Base-by-base conservation (phyloP, 1,140 invertebrate species). In the Drosophila leontia region DNA sequence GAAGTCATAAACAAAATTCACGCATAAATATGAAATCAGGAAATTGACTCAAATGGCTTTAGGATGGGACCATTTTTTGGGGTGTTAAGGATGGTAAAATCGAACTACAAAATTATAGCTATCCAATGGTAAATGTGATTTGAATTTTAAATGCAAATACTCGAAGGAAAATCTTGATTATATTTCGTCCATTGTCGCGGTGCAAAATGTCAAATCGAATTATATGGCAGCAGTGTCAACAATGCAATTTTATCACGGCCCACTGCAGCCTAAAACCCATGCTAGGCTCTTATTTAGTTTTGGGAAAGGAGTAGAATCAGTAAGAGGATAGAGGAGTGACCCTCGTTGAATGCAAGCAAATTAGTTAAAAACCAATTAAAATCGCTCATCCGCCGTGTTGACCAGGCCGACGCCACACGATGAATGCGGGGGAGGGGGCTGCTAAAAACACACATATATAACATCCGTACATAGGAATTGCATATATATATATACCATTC, bases 341-440 rank as follows among this genome's bases (percentile, higher is more conserved):
- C 29, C 35, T 9, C 39, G 35, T 47, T 70, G 44, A 69, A 53
- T 87, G 83, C 75, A 76, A 72, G 80, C 84, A 87, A 87, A 90
- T 88, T 90, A 90, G 85, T 88, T 88, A 88, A 84, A 90, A 88
- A 88, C 81, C 84, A 88, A 88, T 88, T 88, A 84, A 88, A 88
- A 88, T 88, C 72, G 85, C 70, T 80, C 85, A 88, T 88, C 80
- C 80, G 81, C 77, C 84, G 61, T 67, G 75, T 81, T 74, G 62
- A 41, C 67, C 47, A 45, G 12, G 39, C 67, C 64, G 45, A 64
- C 51, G 76, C 62, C 61, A 76, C 41, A 69, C 37, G 47, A 70
- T 39, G 62, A 50, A 29, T 58, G 34, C 39, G 44, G 23, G 39
- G 58, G 51, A 50, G 53, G 35, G 51, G 26, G 26, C 26, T 29